Evolutionary conservation across 1,140 invertebrate genomes (phyloP).

Genomic region (Vanessa atalanta): DNA sequence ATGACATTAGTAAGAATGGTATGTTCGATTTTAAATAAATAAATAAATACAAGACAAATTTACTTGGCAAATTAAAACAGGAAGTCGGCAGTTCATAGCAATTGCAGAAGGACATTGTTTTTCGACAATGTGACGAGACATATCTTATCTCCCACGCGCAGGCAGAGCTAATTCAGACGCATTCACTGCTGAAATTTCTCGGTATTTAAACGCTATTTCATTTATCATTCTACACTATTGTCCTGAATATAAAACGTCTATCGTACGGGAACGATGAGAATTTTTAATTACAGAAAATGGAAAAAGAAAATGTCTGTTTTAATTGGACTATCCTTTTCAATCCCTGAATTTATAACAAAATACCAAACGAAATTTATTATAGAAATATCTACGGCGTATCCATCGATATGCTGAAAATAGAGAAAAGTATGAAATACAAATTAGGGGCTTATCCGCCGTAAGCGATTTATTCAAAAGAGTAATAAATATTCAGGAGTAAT

Average conservation of each 20-base stretch:
- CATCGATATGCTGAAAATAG: slow-evolving; percentile 4
- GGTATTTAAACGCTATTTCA: slow-evolving; percentile 14
- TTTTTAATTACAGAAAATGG: no score
- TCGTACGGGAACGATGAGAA: background rate
- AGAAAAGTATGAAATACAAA: slow-evolving; percentile 46
- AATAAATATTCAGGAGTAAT: slow-evolving; percentile 79
- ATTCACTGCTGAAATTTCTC: slow-evolving; percentile 8
- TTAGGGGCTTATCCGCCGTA: slow-evolving; percentile 64
- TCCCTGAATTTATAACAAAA: no score
- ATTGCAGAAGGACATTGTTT: background rate
- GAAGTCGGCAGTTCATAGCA: background rate
- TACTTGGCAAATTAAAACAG: background rate
- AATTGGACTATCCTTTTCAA: no score
- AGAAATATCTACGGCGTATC: background rate
- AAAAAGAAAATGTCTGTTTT: no score
- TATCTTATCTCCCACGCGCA: slow-evolving; percentile 15
- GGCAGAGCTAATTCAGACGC: slow-evolving; percentile 6
- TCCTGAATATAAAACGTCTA: background rate
- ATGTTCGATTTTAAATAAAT: no score
- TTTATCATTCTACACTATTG: background rate
- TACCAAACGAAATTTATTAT: no score
- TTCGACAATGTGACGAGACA: background rate
- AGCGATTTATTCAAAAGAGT: slow-evolving; percentile 76
- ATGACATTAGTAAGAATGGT: no score
- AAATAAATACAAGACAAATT: no score